Percentiles rank a stretch among this genome's conserved stretches.
Conservation (phyloP, 2,113 vertebrate species). For the Smithornis capensis region DNA sequence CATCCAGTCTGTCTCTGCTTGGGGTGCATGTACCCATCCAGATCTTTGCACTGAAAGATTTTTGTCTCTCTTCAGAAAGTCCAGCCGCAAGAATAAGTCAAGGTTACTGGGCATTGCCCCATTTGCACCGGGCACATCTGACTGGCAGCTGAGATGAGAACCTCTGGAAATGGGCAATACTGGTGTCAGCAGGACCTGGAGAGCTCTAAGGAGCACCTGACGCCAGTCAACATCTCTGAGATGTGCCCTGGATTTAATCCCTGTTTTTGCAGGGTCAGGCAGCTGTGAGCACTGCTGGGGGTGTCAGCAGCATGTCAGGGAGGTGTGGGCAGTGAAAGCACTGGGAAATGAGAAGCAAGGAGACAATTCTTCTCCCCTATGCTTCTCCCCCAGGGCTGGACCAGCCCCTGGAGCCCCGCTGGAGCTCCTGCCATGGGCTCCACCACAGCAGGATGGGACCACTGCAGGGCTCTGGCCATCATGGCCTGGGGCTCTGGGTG, state of each 20-base stretch:
- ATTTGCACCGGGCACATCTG: background rate
- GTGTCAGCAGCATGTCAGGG: background rate
- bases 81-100: background rate
- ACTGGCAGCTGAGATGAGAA: background rate
- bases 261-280: background rate
- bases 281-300: background rate
- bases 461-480: background rate
- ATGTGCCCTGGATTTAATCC: background rate
- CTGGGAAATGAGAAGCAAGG: background rate
- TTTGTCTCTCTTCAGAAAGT: background rate
- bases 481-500: background rate
- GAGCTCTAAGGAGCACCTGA: background rate
- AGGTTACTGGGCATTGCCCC: background rate
- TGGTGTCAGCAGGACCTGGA: background rate
- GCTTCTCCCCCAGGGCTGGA: background rate
- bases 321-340: background rate
- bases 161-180: background rate
- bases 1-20: background rate
- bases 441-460: background rate
- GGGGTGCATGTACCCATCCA: background rate
- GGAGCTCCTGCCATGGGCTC: accelerated
- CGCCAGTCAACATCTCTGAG: background rate
- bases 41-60: background rate
- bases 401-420: background rate
- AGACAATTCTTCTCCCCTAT: background rate